Evolutionary conservation across 92 coral and sea anemone genomes (phyloP).

Genomic region (Nematostella vectensis): DNA sequence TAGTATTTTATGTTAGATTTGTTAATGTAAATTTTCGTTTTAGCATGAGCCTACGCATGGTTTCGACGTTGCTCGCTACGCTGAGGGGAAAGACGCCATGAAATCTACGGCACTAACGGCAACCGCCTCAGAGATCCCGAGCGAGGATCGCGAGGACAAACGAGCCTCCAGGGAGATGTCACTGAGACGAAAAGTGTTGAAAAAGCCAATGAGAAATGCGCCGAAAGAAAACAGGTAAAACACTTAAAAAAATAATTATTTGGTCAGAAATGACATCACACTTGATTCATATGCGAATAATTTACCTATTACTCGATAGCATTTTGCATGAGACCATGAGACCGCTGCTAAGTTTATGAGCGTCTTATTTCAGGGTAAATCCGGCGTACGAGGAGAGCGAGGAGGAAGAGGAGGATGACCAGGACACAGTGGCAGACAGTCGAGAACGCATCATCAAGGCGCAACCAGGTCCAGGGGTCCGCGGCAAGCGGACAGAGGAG

Average conservation of each 20-base stretch:
- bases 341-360: too few species aligned
- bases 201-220: conserved; percentile 29
- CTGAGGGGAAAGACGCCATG: conserved; percentile 31
- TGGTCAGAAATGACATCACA: too few species aligned
- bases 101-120: conserved; percentile 19
- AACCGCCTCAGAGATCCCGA: conserved; percentile 1
- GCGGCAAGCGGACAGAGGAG: not conserved
- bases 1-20: too few species aligned
- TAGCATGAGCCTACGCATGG: conserved; percentile 33
- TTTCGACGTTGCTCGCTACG: conserved; percentile 38
- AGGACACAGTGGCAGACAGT: conserved; percentile 29
- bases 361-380: conserved; percentile 51
- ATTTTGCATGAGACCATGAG: too few species aligned
- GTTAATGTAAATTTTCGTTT: too few species aligned
- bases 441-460: conserved; percentile 20
- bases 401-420: conserved; percentile 38
- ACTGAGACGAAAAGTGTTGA: conserved; percentile 48
- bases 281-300: too few species aligned
- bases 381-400: conserved; percentile 60
- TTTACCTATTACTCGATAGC: too few species aligned
- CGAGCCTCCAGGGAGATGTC: conserved; percentile 47
- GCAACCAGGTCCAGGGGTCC: conserved; percentile 26
- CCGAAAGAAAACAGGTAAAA: conserved; percentile 13
- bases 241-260: too few species aligned
- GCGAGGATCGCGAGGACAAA: conserved; percentile 26